These are phyloP conservation scores for Mesembrinibis cayennensis DNA, from an alignment of 2,113 vertebrate species.

Conservation along the genomic window DNA sequence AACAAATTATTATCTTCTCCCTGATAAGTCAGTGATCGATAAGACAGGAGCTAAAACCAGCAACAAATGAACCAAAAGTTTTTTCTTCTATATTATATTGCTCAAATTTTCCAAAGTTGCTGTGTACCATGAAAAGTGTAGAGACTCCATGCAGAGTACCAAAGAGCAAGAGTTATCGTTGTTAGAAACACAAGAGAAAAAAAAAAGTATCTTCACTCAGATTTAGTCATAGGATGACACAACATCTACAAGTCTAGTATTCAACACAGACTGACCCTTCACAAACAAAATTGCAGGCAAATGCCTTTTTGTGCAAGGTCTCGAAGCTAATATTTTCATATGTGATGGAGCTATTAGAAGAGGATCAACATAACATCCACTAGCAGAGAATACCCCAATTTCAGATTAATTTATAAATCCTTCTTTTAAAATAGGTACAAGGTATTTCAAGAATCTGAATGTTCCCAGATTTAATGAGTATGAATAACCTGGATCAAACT, in stretches of 20 bases:
- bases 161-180: background rate
- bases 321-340: background rate
- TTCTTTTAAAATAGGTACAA: background rate
- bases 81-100: background rate
- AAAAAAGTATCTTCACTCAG: background rate
- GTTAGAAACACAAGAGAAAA: fast-evolving
- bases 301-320: background rate
- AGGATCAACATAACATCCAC: background rate
- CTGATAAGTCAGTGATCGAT: background rate
- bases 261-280: background rate
- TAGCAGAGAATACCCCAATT: background rate
- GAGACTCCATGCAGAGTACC: background rate
- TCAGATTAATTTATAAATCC: background rate
- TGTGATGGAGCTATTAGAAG: background rate
- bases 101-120: background rate
- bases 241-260: background rate
- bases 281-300: background rate
- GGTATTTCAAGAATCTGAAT: background rate
- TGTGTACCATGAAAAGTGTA: background rate
- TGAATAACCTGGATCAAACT: background rate
- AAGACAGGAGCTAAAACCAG: background rate
- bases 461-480: background rate
- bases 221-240: background rate
- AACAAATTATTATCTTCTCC: background rate
- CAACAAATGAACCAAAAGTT: background rate